phyloP scores from a whole-genome alignment of 2,113 vertebrate genomes.

The Tor tambroides region DNA sequence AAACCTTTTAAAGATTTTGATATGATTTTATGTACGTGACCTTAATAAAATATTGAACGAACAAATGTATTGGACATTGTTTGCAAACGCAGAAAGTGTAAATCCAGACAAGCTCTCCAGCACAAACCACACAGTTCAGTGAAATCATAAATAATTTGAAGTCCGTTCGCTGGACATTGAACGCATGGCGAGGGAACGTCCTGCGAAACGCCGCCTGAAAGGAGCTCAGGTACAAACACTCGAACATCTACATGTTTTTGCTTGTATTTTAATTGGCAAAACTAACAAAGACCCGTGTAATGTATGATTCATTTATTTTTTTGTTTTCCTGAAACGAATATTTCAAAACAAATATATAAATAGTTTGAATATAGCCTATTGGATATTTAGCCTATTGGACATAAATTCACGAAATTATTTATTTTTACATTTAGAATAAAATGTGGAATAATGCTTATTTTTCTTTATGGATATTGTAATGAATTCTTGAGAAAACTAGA shows the following conservation, averaged over 20 bases:
- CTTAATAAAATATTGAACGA: slow-evolving; percentile 76
- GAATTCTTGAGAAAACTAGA: not conserved
- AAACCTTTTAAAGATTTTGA: slow-evolving; percentile 75
- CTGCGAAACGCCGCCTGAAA: not conserved
- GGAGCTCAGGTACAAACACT: not conserved
- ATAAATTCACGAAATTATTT: not conserved
- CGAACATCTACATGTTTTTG: too few relatives aligned
- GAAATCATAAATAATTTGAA: not conserved
- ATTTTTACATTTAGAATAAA: not conserved
- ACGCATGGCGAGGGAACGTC: not conserved
- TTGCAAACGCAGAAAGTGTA: not conserved
- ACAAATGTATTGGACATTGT: slow-evolving; percentile 48
- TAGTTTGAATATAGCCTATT: not conserved
- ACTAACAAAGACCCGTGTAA: not conserved
- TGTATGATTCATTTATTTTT: not conserved
- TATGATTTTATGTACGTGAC: slow-evolving; percentile 83
- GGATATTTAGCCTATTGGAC: not conserved
- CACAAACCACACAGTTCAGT: not conserved
- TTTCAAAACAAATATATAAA: not conserved
- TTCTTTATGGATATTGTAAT: not conserved
- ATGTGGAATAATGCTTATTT: not conserved
- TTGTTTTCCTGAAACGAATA: not conserved
- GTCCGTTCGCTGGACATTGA: not conserved
- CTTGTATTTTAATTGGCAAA: not conserved
- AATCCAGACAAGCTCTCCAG: not conserved